Evolutionary conservation across 2,797 vertebrate genomes (phyloP), one percentile per base, ranked within the genome.

Genomic region (Petrocephalus schoutedeni): DNA sequence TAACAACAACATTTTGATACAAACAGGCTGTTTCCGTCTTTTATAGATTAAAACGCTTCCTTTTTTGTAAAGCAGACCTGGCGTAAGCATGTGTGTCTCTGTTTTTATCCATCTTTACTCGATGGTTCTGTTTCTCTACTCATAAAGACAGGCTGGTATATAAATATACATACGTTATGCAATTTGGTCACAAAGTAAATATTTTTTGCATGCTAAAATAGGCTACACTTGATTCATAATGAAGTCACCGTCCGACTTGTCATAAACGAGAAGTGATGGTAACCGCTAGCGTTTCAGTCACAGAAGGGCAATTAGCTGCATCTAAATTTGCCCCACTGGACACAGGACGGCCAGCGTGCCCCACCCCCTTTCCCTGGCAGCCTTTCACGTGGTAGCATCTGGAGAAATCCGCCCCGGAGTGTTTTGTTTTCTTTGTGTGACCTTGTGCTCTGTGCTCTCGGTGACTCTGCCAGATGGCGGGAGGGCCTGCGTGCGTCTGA

Each of bases 281-380:
- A 74, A 86, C 82, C 59, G 12, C 86, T 57, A 41, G 64, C 57
- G 36, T 82, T 83, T 87, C 56, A 82, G 49, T 74, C 80, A 86
- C 74, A 61, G 77, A 87, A 80, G 86, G 53, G 77, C 77, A 87
- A 89, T 89, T 87, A 64, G 74, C n/a, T 80, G 23, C 59, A 51
- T 67, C 88, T 86, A 89, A 87, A 87, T 89, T 89, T 89, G 53
- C 83, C 14, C 59, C 51, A n/a, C 87, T 54, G 71, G 87, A 56
- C 16, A 56, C 80, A 45, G 28, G 54, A 41, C 51, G 36, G 12
- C 77, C 19, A 8, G 28, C 12, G n/a, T 19, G 57, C 64, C 23
- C 85, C 85, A 21, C 86, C 86, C 10, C n/a, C 87, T 23, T 28
- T 86, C 84, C 54, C 67, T 87, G 89, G 89, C 89, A 71, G 23